phyloP scores from a whole-genome alignment of 2,797 vertebrate species.

The Coendou prehensilis region DNA sequence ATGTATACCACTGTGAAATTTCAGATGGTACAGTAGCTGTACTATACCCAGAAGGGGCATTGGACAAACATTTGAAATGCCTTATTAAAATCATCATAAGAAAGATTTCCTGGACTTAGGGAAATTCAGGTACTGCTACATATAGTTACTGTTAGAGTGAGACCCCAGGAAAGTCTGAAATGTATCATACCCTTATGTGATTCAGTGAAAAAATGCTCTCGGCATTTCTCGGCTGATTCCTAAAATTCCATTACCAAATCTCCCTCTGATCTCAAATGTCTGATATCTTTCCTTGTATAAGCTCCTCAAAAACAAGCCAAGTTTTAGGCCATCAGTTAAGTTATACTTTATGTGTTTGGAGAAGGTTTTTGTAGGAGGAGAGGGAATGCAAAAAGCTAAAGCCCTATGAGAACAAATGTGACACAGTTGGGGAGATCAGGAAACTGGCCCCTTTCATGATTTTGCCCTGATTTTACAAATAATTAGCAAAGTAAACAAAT shows the following conservation, averaged over 20 bases:
- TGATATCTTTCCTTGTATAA: neutral
- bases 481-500: slow-evolving; percentile 32
- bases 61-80: neutral
- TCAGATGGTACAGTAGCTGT: neutral
- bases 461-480: slow-evolving; percentile 13
- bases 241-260: neutral
- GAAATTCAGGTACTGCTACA: neutral
- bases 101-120: neutral
- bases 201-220: neutral
- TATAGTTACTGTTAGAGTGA: neutral
- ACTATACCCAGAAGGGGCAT: neutral
- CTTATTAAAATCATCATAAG: neutral
- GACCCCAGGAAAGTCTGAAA: neutral
- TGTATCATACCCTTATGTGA: neutral
- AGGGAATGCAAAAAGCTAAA: neutral
- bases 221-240: neutral
- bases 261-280: neutral
- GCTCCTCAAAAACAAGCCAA: neutral
- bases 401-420: neutral
- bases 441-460: neutral
- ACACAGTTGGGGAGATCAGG: neutral
- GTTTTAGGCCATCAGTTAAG: neutral
- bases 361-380: neutral
- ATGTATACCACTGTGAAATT: neutral
- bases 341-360: neutral